These are phyloP conservation scores for Dipodomys merriami DNA, from an alignment of 2,113 vertebrate genomes.

Conservation along the genomic window DNA sequence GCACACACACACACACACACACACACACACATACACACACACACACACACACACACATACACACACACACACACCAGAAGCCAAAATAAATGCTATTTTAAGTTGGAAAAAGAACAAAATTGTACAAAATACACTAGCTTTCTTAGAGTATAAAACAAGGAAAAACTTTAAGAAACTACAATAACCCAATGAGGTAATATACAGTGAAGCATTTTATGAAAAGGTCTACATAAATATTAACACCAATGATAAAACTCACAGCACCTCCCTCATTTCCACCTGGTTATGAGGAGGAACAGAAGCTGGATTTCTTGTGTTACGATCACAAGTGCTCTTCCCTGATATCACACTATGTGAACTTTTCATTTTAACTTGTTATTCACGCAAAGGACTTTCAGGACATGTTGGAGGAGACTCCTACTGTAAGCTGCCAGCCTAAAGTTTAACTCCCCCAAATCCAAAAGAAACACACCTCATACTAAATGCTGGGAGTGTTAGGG, in stretches of 20 bases:
- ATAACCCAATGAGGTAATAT: neutral
- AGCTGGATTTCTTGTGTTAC: neutral
- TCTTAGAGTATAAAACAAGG: neutral
- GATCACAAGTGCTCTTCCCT: neutral
- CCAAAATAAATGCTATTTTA: too few relatives aligned
- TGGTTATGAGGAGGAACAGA: neutral
- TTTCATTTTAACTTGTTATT: conserved; percentile 13
- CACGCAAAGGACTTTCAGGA: conserved; percentile 16
- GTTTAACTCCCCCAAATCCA: neutral
- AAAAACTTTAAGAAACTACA: neutral
- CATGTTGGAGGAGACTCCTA: neutral
- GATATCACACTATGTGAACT: neutral
- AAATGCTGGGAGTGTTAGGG: neutral
- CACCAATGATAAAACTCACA: neutral
- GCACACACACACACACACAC: too few relatives aligned
- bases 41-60: too few relatives aligned
- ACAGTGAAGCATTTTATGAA: neutral
- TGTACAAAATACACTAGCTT: neutral
- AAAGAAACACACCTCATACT: neutral
- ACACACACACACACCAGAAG: too few relatives aligned
- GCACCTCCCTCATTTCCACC: neutral
- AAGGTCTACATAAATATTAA: neutral
- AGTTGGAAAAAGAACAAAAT: too few relatives aligned
- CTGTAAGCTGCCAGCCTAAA: neutral
- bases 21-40: too few relatives aligned